Conservation (phyloP, 2,888 invertebrate genomes). For the Xylophagus ater region DNA sequence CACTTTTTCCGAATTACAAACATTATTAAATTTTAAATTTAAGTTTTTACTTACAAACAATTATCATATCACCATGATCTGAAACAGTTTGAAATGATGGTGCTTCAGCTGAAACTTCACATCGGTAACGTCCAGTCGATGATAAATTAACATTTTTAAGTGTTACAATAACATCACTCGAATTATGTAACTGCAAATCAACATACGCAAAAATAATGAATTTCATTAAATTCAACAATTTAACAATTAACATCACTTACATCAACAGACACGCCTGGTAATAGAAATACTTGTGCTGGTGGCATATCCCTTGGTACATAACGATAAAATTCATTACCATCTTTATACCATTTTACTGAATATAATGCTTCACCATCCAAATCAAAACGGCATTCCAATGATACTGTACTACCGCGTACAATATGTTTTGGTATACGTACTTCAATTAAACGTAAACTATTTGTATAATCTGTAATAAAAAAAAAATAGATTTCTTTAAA, state of each 20-base stretch:
- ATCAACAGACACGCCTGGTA: slow-evolving; percentile 74
- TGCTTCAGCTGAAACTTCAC: slow-evolving; percentile 60
- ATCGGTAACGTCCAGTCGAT: slow-evolving; percentile 53
- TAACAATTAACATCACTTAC: slow-evolving; percentile 48
- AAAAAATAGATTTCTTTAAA: too few relatives aligned
- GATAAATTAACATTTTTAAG: slow-evolving; percentile 52
- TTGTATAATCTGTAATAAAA: slow-evolving; percentile 41
- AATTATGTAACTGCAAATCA: slow-evolving; percentile 49
- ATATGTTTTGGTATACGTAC: slow-evolving; percentile 72
- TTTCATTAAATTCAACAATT: slow-evolving; percentile 20
- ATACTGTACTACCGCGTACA: slow-evolving; percentile 62
- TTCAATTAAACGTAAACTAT: slow-evolving; percentile 59
- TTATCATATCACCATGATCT: slow-evolving; percentile 54
- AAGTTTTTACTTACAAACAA: slow-evolving; percentile 54
- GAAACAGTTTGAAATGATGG: slow-evolving; percentile 59
- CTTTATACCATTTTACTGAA: slow-evolving; percentile 89
- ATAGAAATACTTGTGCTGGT: slow-evolving; percentile 62
- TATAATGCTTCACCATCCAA: slow-evolving; percentile 72
- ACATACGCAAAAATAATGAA: slow-evolving; percentile 1
- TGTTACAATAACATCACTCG: slow-evolving; percentile 53
- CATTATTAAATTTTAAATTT: too few relatives aligned
- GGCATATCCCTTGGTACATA: slow-evolving; percentile 74
- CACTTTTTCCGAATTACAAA: too few relatives aligned
- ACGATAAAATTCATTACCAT: slow-evolving; percentile 80
- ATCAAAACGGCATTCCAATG: slow-evolving; percentile 71